Evolutionary conservation across 2,888 invertebrate species (phyloP).

Genomic region (Athripsodes cinereus): DNA sequence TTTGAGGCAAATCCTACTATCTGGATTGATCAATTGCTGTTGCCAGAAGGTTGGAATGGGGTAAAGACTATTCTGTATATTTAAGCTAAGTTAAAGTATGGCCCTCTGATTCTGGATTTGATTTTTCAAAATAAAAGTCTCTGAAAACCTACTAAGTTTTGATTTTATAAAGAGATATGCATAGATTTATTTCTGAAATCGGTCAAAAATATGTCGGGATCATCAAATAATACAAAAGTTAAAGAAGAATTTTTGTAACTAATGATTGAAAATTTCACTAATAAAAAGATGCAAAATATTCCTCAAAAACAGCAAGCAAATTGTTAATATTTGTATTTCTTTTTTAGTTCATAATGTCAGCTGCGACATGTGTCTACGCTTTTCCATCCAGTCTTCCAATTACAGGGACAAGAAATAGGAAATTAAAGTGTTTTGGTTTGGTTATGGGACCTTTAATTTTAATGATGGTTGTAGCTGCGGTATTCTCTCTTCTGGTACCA

Average conservation of each 20-base stretch:
- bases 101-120: too few relatives aligned
- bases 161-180: too few relatives aligned
- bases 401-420: conserved; percentile 30
- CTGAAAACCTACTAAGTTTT: too few relatives aligned
- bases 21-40: conserved; percentile 34
- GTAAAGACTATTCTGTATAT: too few relatives aligned
- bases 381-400: conserved; percentile 37
- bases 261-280: too few relatives aligned
- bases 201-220: too few relatives aligned
- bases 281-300: too few relatives aligned
- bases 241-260: too few relatives aligned
- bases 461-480: conserved; percentile 35
- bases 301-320: neutral
- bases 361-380: conserved; percentile 38
- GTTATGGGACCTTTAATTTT: conserved; percentile 36
- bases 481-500: conserved; percentile 41
- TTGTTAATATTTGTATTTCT: neutral
- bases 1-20: conserved; percentile 37
- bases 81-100: too few relatives aligned
- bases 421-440: conserved; percentile 33
- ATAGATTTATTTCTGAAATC: too few relatives aligned
- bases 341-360: conserved; percentile 38
- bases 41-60: conserved; percentile 29
- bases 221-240: too few relatives aligned
- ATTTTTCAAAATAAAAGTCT: too few relatives aligned